Evolutionary conservation across 2,113 vertebrate species (phyloP), one percentile per base, ranked within the genome.

Genomic region (Marmota monax): DNA sequence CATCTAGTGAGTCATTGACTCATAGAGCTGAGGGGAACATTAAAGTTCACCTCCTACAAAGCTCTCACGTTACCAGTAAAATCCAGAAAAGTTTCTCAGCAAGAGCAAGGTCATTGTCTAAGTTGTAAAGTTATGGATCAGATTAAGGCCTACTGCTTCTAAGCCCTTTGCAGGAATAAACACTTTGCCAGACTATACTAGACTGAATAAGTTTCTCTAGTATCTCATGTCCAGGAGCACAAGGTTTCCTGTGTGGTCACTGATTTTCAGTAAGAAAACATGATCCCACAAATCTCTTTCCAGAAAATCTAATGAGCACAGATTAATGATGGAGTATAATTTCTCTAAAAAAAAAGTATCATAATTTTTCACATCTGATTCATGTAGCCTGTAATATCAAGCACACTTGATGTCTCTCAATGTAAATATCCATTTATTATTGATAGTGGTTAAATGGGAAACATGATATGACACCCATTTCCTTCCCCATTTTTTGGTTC

Each of bases 81-180:
- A 9, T 87, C 16, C 58, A 32, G 11, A 77, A 17, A 84, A 20
- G 5, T 92, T 95, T 23, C 34, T 87, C 18, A 73, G 27, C 13
- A 95, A 90, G 34, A 18, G 34, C 77, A 84, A 97, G 32, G 84
- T 87, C 79, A 96, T 34, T 42, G 93, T 90, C 34, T 83, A 92
- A 94, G 39, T 34, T 65, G 14, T 20, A 90, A 86, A 76, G 32
- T 79, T 77, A 83, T 10, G 72, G 72, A 89, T 51, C 53, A 79
- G 92, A 65, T 72, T 78, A 65, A 84, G 4, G 10, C 85, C 16
- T 90, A 27, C 2, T 83, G 7, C 45, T 73, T 94, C n/a, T 67
- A 84, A 92, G 45, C n/a, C n/a, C 37, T 63, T 69, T 87, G 34
- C 0, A 56, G 27, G 45, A 70, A 25, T 58, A 90, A 95, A 94